phyloP scores from a whole-genome alignment of 2,888 invertebrate species.

The Aspidiotus rigidus region DNA sequence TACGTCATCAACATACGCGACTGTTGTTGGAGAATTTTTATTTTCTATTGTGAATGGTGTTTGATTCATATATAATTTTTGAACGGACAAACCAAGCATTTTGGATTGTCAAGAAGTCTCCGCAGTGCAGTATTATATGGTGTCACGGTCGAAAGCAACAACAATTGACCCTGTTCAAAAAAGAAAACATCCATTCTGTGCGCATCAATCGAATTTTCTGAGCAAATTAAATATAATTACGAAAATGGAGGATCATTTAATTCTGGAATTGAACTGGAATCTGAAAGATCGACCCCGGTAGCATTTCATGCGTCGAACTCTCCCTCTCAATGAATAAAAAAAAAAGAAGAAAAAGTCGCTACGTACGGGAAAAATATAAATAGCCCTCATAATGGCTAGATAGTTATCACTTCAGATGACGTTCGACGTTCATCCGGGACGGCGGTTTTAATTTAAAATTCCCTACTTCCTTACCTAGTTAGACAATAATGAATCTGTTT shows the following conservation, averaged over 20 bases:
- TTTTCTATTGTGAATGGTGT: too few species aligned
- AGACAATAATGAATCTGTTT: neutral
- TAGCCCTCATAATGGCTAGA: constrained; percentile 29
- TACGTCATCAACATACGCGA: too few species aligned
- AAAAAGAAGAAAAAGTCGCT: constrained; percentile 20
- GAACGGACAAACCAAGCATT: too few species aligned
- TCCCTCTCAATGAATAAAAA: constrained; percentile 8
- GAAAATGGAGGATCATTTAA: constrained; percentile 26
- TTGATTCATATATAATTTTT: too few species aligned
- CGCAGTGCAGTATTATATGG: too few species aligned
- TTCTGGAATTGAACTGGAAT: constrained; percentile 17
- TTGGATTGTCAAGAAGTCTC: too few species aligned
- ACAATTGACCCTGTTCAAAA: constrained; percentile 17
- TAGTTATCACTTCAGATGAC: constrained; percentile 26
- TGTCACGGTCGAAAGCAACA: constrained; percentile 7
- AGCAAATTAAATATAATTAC: constrained; percentile 29
- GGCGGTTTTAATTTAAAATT: constrained; percentile 23
- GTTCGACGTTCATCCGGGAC: constrained; percentile 25
- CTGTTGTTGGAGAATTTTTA: too few species aligned
- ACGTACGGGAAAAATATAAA: constrained; percentile 25
- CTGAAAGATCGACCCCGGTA: constrained; percentile 25
- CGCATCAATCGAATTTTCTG: neutral
- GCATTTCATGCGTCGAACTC: neutral
- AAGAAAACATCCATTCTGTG: neutral
- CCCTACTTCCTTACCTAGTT: neutral